Evolutionary conservation across 2,797 vertebrate species (phyloP), one percentile per base, ranked within the genome.

Genomic region (Strix occidentalis): DNA sequence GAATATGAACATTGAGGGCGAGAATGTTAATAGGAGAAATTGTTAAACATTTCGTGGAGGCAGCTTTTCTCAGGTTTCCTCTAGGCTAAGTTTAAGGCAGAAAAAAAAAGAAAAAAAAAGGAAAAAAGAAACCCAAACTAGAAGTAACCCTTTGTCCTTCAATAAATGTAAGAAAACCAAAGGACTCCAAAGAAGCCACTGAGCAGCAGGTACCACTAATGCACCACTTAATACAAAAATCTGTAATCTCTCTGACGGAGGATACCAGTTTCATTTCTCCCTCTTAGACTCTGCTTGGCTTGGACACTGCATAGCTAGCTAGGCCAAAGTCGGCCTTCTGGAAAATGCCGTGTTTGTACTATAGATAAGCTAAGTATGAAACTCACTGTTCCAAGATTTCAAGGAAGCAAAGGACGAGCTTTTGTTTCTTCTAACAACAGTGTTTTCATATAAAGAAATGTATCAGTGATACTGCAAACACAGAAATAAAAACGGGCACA

Each of bases 91-190:
- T 21, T 57, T 70, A 46, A 50, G n/a, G 10, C 6, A n/a, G 5
- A 1, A 11, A 7, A 35, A 11, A 46, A 24, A n/a, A 10, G 12
- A 16, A 5, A 16, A 5, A 7, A 24, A 13, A 50, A n/a, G 8
- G 11, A 29, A 39, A 11, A 33, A 50, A 23, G 6, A 25, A 3
- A 21, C 6, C 16, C 21, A 63, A 41, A 46, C 15, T 10, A 63
- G 18, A 51, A 57, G 16, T 15, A 78, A 6, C 7, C 4, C 8
- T 39, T 69, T 25, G 19, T 13, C 5, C 17, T 37, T 75, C 31
- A 79, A 29, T 17, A 61, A 71, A 70, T 18, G 1, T 25, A 51
- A 7, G 2, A 39, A 87, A 57, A 26, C 6, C 35, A 54, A 50
- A 79, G 15, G 28, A 63, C 26, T 58, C 11, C 23, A 50, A 45